Evolutionary conservation across 1,140 invertebrate species (phyloP), one percentile per base, ranked within the genome.

Genomic region (Geopemphigus sp.): DNA sequence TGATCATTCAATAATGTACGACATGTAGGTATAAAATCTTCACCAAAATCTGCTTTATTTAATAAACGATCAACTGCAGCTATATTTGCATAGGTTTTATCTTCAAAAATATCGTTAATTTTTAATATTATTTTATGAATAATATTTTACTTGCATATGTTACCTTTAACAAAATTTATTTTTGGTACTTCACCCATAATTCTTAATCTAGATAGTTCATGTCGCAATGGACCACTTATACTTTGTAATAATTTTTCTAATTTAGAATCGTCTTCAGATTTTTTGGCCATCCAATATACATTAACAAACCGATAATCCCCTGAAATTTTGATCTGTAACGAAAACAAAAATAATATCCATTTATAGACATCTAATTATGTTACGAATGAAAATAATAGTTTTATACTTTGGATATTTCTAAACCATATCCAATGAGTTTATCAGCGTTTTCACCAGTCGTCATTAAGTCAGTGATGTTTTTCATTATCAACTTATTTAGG

Each of bases 401-500:
- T 66, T 53, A 81, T 86, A 88, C 89, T 83, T 86, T 86, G 14
- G 89, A 88, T 81, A 94, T 89, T 86, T 93, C 90, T 81, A 94
- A 88, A 12, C 89, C 88, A 82, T 86, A 85, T 6, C 90, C 90
- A n/a, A 89, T 56, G 81, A 93, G 84, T 53, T 88, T 83, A 32
- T 87, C 83, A 8, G 89, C 86, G 24, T 89, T 85, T 82, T 90
- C 88, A 1, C 91, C 91, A 6, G 90, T 90, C 4, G 91, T 88
- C 87, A 94, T 87, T 14, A 92, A 84, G 83, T 93, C 92, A 1
- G 91, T 92, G 22, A 94, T 90, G 64, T 92, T 86, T 83, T 89
- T 88, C 91, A 93, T 93, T 82, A 93, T 93, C n/a, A 93, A 81
- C 85, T 92, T 92, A 84, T 93, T 93, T 12, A 94, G 84, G 56